Conservation (phyloP, 92 coral and sea anemone genomes). For the Virgularia gustaviana region DNA sequence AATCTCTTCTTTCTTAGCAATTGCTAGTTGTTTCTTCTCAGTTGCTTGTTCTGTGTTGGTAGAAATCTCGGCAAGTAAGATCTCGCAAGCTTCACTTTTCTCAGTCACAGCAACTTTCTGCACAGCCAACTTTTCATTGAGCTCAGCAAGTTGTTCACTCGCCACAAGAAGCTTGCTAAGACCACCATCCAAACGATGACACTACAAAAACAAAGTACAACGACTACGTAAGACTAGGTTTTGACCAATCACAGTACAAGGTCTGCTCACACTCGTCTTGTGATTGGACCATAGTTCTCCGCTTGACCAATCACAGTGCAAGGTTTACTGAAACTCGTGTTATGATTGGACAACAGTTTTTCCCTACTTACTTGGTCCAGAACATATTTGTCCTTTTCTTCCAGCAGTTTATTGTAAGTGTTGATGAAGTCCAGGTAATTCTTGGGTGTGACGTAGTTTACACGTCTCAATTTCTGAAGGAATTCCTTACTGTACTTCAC, state of each 20-base stretch:
- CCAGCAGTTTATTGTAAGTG: conserved; percentile 92
- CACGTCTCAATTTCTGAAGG: conserved; percentile 88
- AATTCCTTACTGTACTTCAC: conserved; percentile 80
- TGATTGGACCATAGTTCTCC: too few relatives aligned
- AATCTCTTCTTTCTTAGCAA: conserved; percentile 87
- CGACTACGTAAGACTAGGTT: background rate
- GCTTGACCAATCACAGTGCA: too few relatives aligned
- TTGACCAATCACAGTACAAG: too few relatives aligned
- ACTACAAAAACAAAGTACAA: conserved; percentile 45
- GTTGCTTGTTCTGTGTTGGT: conserved; percentile 85
- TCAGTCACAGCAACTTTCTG: conserved; percentile 98
- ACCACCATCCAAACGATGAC: conserved; percentile 97
- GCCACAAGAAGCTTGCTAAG: conserved; percentile 95
- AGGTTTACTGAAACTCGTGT: too few relatives aligned
- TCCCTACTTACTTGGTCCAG: conserved; percentile 68
- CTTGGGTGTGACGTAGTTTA: conserved; percentile 96
- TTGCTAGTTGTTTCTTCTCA: conserved; percentile 92
- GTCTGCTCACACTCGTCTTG: too few relatives aligned
- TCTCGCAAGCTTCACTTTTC: conserved; percentile 98
- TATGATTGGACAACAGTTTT: background rate
- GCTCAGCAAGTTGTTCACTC: conserved; percentile 95
- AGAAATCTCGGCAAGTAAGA: conserved; percentile 72
- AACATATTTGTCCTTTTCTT: conserved; percentile 93
- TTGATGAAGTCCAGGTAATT: conserved; percentile 98
- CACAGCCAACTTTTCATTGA: conserved; percentile 90